Percentiles rank a stretch among this genome's conserved stretches.
These are phyloP conservation scores for Habropoda laboriosa DNA, from an alignment of 1,140 invertebrate genomes.

Conservation along the genomic window DNA sequence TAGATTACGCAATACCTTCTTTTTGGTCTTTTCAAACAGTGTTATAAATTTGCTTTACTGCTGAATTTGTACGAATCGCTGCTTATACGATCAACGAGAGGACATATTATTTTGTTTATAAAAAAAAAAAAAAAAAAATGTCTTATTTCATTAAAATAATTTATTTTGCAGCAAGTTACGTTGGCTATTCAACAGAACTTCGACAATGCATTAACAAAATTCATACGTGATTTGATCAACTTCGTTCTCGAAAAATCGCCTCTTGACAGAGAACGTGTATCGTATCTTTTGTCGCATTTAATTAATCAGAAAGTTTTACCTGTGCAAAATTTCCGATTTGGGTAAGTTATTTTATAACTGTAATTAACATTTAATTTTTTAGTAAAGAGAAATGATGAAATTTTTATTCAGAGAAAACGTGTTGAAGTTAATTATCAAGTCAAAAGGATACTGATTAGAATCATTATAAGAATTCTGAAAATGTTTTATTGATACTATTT, in stretches of 20 bases:
- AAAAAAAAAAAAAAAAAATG: neutral
- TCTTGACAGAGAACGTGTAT: slow-evolving; percentile 48
- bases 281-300: slow-evolving; percentile 54
- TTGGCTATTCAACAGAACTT: slow-evolving; percentile 53
- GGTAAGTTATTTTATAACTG: slow-evolving; percentile 44
- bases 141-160: slow-evolving; percentile 4
- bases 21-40: slow-evolving; percentile 46
- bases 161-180: slow-evolving; percentile 46
- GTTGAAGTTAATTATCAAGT: slow-evolving; percentile 61
- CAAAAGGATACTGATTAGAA: slow-evolving; percentile 74
- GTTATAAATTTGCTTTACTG: neutral
- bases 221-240: slow-evolving; percentile 53
- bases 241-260: slow-evolving; percentile 55
- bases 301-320: slow-evolving; percentile 48
- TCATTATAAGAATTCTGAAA: neutral
- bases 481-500: slow-evolving; percentile 25
- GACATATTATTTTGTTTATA: slow-evolving; percentile 43
- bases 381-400: slow-evolving; percentile 64
- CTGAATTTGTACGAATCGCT: slow-evolving; percentile 27
- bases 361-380: neutral
- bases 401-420: slow-evolving; percentile 44
- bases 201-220: slow-evolving; percentile 46
- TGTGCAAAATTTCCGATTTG: slow-evolving; percentile 41
- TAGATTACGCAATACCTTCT: slow-evolving; percentile 78
- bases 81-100: slow-evolving; percentile 33